Evolutionary conservation across 1,140 invertebrate genomes (phyloP).

Genomic region (Marisa cornuarietis): DNA sequence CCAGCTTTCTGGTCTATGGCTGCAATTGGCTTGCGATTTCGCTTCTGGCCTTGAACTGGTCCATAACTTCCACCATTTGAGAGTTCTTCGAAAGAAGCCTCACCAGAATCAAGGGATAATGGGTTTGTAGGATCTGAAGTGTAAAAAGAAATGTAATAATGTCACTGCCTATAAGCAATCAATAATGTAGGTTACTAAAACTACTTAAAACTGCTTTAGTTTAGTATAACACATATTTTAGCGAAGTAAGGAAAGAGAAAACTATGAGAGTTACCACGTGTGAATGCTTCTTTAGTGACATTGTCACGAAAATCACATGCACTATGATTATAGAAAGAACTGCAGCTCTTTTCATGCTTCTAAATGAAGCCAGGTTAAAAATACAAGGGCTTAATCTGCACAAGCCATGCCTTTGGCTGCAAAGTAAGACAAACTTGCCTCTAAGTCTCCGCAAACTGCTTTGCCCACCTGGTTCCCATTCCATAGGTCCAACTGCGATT

Average conservation of each 20-base stretch:
- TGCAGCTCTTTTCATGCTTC: too few species aligned
- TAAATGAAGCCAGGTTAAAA: background rate
- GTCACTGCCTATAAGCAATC: background rate
- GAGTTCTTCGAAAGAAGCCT: constrained; percentile 32
- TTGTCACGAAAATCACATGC: background rate
- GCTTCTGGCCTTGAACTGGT: constrained; percentile 60
- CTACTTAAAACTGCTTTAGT: background rate
- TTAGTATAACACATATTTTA: background rate
- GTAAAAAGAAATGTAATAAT: background rate
- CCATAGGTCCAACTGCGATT: constrained; percentile 47
- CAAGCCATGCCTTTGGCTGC: background rate
- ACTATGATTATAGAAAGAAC: background rate
- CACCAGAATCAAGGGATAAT: constrained; percentile 11
- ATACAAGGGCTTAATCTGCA: background rate
- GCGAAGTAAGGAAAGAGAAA: background rate
- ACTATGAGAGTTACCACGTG: background rate
- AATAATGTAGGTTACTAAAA: background rate
- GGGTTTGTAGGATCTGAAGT: background rate
- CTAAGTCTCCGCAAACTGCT: constrained; percentile 47
- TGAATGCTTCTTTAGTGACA: background rate
- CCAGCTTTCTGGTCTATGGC: constrained; percentile 35
- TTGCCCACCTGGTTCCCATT: constrained; percentile 56
- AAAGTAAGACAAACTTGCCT: constrained; percentile 6
- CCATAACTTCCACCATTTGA: constrained; percentile 28
- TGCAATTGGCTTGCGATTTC: constrained; percentile 23